These are phyloP conservation scores for Periophthalmus modestus DNA, from an alignment of 2,113 vertebrate genomes.

Conservation along the genomic window DNA sequence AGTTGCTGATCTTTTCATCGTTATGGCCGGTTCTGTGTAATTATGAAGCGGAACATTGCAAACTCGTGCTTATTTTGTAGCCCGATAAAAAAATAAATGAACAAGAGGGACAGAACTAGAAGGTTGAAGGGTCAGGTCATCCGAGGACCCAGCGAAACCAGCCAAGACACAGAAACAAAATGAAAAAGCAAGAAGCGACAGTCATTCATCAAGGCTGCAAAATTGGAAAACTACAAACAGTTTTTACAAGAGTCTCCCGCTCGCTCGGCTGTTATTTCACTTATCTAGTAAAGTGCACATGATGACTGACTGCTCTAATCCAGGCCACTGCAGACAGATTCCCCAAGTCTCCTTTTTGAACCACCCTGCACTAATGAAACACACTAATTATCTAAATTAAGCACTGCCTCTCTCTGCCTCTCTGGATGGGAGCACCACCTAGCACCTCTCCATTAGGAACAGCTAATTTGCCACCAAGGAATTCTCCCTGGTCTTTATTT, in stretches of 20 bases:
- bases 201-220: constrained; percentile 20
- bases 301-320: constrained; percentile 41
- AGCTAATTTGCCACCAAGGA: constrained; percentile 66
- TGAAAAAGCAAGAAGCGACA: constrained; percentile 2
- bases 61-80: constrained; percentile 30
- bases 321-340: constrained; percentile 32
- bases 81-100: constrained; percentile 17
- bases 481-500: constrained; percentile 66
- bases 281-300: constrained; percentile 38
- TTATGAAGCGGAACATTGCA: constrained; percentile 59
- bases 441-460: constrained; percentile 63
- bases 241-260: constrained; percentile 22
- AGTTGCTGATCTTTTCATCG: constrained; percentile 49
- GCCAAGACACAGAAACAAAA: constrained; percentile 6
- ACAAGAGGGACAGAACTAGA: constrained; percentile 20
- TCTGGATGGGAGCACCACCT: constrained; percentile 56
- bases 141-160: constrained; percentile 17
- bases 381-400: constrained; percentile 67
- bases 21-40: constrained; percentile 48
- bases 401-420: constrained; percentile 60
- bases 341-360: constrained; percentile 44
- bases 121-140: constrained; percentile 37
- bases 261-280: constrained; percentile 26
- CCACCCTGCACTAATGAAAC: constrained; percentile 61
- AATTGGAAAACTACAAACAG: constrained; percentile 29